phyloP scores from a whole-genome alignment of 2,113 vertebrate genomes.

The Anoplopoma fimbria region DNA sequence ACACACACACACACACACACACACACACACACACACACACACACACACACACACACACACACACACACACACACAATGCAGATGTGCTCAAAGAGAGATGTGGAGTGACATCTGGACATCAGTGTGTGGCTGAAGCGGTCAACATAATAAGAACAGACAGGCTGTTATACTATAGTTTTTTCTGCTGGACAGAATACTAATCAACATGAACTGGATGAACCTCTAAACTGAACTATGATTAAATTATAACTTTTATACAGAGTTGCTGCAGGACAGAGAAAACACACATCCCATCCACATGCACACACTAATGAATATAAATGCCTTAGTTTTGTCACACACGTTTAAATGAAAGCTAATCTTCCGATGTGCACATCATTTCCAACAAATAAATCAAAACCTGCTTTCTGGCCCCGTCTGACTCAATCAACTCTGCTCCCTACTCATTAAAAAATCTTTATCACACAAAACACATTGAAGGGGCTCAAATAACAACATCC shows the following conservation, averaged over 20 bases:
- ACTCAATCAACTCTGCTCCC: conserved; percentile 58
- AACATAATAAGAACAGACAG: conserved; percentile 34
- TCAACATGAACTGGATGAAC: conserved; percentile 31
- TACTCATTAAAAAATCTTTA: conserved; percentile 1
- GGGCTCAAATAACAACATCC: conserved; percentile 44
- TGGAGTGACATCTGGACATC: conserved; percentile 49
- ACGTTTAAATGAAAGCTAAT: conserved; percentile 40
- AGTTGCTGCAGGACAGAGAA: neutral
- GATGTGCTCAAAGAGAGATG: conserved; percentile 20
- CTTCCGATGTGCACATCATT: conserved; percentile 38
- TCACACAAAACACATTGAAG: conserved; percentile 46
- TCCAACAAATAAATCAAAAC: conserved; percentile 62
- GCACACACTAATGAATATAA: conserved; percentile 22
- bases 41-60: conserved; percentile 15
- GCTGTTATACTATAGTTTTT: conserved; percentile 10
- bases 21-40: conserved; percentile 9
- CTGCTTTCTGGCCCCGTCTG: conserved; percentile 37
- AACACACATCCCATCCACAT: conserved; percentile 20
- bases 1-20: conserved; percentile 24
- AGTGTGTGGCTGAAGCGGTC: conserved; percentile 14
- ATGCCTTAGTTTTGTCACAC: conserved; percentile 25
- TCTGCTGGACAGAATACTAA: neutral
- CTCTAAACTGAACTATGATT: conserved; percentile 16
- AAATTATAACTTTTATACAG: conserved; percentile 1
- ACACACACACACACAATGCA: conserved; percentile 21